Base-by-base conservation (phyloP, 1,140 invertebrate genomes). In the Micrasema longulum region DNA sequence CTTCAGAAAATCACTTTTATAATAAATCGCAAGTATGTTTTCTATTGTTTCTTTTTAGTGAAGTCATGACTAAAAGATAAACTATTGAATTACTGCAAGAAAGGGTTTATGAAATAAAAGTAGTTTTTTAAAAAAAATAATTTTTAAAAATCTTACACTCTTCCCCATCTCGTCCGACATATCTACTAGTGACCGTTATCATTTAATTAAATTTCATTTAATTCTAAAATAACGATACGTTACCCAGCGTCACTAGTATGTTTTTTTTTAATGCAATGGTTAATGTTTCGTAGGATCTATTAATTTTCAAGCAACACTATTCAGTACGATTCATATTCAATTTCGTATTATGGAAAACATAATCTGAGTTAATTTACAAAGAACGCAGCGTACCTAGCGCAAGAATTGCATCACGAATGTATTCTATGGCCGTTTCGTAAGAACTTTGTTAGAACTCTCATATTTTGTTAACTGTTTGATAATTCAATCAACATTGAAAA, bases 361-460 rank as follows among this genome's bases (percentile, higher is more conserved):
- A 60, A 60, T 60, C 55, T 14, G n/a, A 60, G 55, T 20, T 38
- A 20, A 60, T 36, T 60, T 41, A 60, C 55, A 38, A 60, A 60
- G 31, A 60, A 41, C 23, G 55, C 14, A 18, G 35, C 55, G 36
- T 60, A 20, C 55, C 20, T 38, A 22, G 55, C 18, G 31, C 18
- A 38, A 11, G 36, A 38, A 38, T 60, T 60, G 31, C 55, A 38
- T 60, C 55, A 60, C 35, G 18, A 60, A 14, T 41, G 35, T 55
- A n/a, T 35, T 31, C 10, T 55, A 35, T 55, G 31, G 22, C 31
- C 23, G 31, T 55, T 55, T 35, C 52, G 31, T 23, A 22, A 55
- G 22, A 31, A 4, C 26, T 31, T 31, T 31, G 26, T 31, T 4
- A 4, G n/a, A 16, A 16, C 12, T 16, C 5, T 14, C 0, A 31